Evolutionary conservation across 2,888 invertebrate genomes (phyloP), one percentile per base, ranked within the genome.

Genomic region (Petrolisthes manimaculis): DNA sequence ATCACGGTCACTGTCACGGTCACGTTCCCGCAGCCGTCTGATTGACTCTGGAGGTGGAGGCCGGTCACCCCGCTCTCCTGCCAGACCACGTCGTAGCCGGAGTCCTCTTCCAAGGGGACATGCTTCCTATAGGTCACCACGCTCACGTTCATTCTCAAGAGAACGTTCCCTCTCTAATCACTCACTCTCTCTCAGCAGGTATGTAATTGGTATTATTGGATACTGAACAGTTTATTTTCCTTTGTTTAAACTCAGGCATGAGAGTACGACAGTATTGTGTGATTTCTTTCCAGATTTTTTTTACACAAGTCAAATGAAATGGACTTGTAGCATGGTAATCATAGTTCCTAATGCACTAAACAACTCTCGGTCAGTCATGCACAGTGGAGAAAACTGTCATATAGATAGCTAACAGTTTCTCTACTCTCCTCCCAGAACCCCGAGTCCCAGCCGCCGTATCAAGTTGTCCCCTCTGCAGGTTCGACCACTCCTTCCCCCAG

Each of bases 171-270:
- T 80, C 6, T 84, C 88, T 18, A 83, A 88, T 55, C 88, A 83
- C n/a, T 88, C 88, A 54, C 79, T 83, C 21, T 69, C 88, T 67
- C 67, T 88, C 24, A 88, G 88, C 88, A 88, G 88, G 88, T 84
- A 81, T 55, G 67, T 56, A 82, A 67, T 67, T 61, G 82, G 82
- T 82, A 61, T 71, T 51, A 5, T 18, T 12, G 18, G 12, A 21
- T 55, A 5, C 5, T 80, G n/a, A 5, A 53, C 55, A 37, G 37
- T 37, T 37, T 37, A 37, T 37, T 37, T 2, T 37, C 37, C 37
- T 37, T 37, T 37, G 37, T 37, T 37, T 2, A 37, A 37, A 37
- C 37, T 37, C 37, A 37, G 37, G 37, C 37, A 37, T 37, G 37
- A 37, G 37, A 37, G 37, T 37, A 37, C 37, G 37, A 37, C 37